These are phyloP conservation scores for Batillaria attramentaria DNA, from an alignment of 1,140 invertebrate genomes.

Conservation along the genomic window DNA sequence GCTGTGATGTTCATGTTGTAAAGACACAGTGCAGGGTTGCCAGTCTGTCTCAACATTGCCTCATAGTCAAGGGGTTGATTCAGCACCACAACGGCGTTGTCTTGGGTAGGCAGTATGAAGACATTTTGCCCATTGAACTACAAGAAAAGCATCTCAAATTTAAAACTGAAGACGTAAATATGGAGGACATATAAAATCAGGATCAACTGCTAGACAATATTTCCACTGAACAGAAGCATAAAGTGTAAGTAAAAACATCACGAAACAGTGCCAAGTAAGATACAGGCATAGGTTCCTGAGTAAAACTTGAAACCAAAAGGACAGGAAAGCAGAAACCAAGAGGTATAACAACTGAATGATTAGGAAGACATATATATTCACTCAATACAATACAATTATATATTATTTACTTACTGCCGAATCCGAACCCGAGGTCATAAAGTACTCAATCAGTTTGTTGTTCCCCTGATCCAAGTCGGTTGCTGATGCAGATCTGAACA, in stretches of 20 bases:
- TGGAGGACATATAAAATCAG: not conserved
- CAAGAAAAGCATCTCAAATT: not conserved
- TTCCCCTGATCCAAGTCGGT: conserved; percentile 34
- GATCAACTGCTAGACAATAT: not conserved
- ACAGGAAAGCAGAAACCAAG: not conserved
- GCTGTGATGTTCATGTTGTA: conserved; percentile 47
- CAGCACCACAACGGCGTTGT: conserved; percentile 27
- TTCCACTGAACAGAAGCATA: not conserved
- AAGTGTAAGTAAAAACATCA: not conserved
- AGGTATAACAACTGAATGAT: not conserved
- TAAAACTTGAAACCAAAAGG: not conserved
- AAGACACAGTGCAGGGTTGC: not conserved
- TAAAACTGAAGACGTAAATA: not conserved
- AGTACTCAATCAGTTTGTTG: conserved; percentile 20
- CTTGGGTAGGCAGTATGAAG: not conserved
- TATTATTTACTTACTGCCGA: not conserved
- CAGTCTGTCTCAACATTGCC: conserved; percentile 14
- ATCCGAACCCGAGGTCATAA: not conserved
- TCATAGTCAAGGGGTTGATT: conserved; percentile 43
- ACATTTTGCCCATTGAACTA: not conserved
- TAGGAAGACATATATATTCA: not conserved
- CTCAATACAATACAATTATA: not conserved
- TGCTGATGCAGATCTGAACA: conserved; percentile 34
- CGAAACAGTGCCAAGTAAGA: not conserved
- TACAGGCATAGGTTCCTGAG: not conserved